phyloP scores from a whole-genome alignment of 2,888 invertebrate species.

The Plagodis pulveraria region DNA sequence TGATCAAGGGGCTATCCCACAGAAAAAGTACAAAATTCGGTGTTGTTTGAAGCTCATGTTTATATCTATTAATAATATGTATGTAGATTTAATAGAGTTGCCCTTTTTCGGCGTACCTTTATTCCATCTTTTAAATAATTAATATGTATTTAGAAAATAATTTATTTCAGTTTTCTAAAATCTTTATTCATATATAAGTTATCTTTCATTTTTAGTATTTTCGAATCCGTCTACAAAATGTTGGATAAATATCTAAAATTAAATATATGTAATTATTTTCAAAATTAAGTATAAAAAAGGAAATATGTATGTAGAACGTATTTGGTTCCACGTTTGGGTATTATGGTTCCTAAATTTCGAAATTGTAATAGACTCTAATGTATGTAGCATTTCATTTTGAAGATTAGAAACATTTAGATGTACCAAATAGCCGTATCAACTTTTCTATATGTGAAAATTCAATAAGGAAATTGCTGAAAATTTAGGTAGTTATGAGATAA shows the following conservation, averaged over 20 bases:
- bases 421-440: slow-evolving; percentile 84
- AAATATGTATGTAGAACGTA: slow-evolving; percentile 73
- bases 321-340: slow-evolving; percentile 84
- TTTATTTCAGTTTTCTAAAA: slow-evolving; percentile 73
- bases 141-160: slow-evolving; percentile 75
- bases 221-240: slow-evolving; percentile 82
- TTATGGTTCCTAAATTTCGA: slow-evolving; percentile 86
- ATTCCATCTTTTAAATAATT: slow-evolving; percentile 70
- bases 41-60: slow-evolving; percentile 80
- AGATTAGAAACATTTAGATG: slow-evolving; percentile 80
- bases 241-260: slow-evolving; percentile 75
- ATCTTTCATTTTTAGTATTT: slow-evolving; percentile 74
- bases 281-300: slow-evolving; percentile 78
- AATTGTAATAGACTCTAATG: slow-evolving; percentile 85
- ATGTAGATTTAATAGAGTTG: slow-evolving; percentile 75
- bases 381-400: slow-evolving; percentile 82
- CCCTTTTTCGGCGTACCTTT: slow-evolving; percentile 70
- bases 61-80: slow-evolving; percentile 70
- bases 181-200: slow-evolving; percentile 65
- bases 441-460: slow-evolving; percentile 80
- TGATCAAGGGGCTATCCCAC: slow-evolving; percentile 78
- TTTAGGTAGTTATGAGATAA: slow-evolving; percentile 79
- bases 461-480: slow-evolving; percentile 75
- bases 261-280: slow-evolving; percentile 79
- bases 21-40: slow-evolving; percentile 84